Evolutionary conservation across 2,797 vertebrate genomes (phyloP).

Genomic region (Neoniphon sammara): DNA sequence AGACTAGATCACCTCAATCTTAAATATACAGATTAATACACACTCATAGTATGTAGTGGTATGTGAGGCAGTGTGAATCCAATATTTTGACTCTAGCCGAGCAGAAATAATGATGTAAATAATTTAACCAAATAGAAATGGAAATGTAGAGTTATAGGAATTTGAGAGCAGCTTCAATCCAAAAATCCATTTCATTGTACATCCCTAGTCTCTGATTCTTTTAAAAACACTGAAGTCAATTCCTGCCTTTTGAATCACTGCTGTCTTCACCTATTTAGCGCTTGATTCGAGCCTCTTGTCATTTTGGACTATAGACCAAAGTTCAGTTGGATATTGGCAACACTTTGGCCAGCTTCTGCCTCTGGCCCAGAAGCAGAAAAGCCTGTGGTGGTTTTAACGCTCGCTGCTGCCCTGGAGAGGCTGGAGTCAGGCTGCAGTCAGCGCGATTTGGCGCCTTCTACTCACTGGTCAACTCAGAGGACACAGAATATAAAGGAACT

Average conservation of each 20-base stretch:
- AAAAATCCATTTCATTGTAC: too few relatives aligned
- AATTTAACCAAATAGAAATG: too few relatives aligned
- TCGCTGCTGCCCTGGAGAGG: background rate
- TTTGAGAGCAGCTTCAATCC: too few relatives aligned
- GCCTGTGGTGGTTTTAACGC: background rate
- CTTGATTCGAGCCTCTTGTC: conserved; percentile 9
- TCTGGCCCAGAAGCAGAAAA: too few relatives aligned
- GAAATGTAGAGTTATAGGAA: too few relatives aligned
- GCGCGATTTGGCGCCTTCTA: background rate
- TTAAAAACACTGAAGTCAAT: background rate
- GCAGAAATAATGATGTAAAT: too few relatives aligned
- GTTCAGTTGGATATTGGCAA: conserved; percentile 8
- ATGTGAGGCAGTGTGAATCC: background rate
- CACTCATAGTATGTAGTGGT: background rate
- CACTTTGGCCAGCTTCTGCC: too few relatives aligned
- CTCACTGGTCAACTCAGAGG: background rate
- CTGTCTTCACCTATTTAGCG: conserved; percentile 14
- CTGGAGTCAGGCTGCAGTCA: background rate
- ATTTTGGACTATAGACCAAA: conserved; percentile 15
- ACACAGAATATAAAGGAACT: too few relatives aligned
- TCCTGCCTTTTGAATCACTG: conserved; percentile 27
- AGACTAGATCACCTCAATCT: too few relatives aligned
- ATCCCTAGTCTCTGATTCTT: background rate
- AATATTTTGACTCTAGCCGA: too few relatives aligned
- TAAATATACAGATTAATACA: background rate